Evolutionary conservation across 1,140 invertebrate species (phyloP), one percentile per base, ranked within the genome.

Genomic region (Rhagoletis pomonella): DNA sequence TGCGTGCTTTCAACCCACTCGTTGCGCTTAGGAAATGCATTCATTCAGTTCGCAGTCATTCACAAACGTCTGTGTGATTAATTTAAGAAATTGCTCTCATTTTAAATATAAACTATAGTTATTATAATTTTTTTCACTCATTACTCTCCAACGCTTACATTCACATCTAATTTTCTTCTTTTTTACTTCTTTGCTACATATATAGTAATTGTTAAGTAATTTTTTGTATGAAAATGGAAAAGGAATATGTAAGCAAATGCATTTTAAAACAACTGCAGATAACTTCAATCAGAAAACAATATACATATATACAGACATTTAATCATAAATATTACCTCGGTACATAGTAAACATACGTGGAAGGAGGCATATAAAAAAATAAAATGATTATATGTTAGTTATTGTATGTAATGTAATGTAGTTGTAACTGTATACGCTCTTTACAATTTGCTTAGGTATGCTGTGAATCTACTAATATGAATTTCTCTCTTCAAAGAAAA

Each of bases 41-140:
- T 60, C 84, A 86, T 62, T 62, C 17, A 64, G 60, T 86, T 86
- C 84, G 50, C 81, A 62, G 44, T 62, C 44, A 86, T 86, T 62
- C 39, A 86, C 42, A 59, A 62, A 86, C 39, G 29, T 62, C 62
- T 62, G 29, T 60, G 50, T 86, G 84, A 64, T 62, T 60, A 60
- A 60, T 86, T 86, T 59, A 85, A 85, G 29, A 85, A 44, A 17
- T 67, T 67, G 65, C 65, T 42, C 65, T 67, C 65, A 67, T 67
- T 67, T 67, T 29, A 67, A 10, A 67, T 9, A 39, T 67, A 42
- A 29, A 29, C 5, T 67, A 39, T 67, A 67, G 29, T 67, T 73
- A 44, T 73, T 73, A n/a, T n/a, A 44, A 73, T 73, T 47, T 73
- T 14, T 42, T 47, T 73, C 50, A 10, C 10, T 55, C 14, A 47